Evolutionary conservation across 2,888 invertebrate species (phyloP), one percentile per base, ranked within the genome.

Genomic region (Agonopterix arenella): DNA sequence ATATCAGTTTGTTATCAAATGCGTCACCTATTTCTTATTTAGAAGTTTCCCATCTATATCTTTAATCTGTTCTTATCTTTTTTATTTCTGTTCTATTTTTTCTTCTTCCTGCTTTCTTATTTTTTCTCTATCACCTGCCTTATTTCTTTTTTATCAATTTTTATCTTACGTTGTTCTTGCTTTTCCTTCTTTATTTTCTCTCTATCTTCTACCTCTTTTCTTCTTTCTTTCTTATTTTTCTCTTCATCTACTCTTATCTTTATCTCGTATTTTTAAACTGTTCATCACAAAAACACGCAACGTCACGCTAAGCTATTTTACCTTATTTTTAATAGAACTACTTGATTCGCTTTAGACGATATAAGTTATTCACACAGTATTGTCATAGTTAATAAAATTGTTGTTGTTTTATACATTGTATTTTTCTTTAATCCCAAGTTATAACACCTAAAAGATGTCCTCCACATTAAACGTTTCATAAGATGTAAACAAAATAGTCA

Each of bases 321-420:
- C 11, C 13, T 43, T 43, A 11, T 43, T 11, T n/a, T 13, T 4
- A 36, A 44, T 41, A 49, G 61, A 68, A 69, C 73, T 76, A 73
- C 78, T 76, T 73, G 72, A 79, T 80, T 76, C 76, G 67, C 68
- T 70, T 69, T 76, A 77, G 64, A 60, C 64, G 58, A 66, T 55
- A 53, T 64, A 64, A 62, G 59, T 56, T 65, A 2, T 52, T 59
- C 59, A 64, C 74, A 73, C 70, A 60, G 58, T 61, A 56, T 68
- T 71, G 62, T 67, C 71, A 57, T 57, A 76, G 60, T 70, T 73
- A 69, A 74, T 52, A 64, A 62, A 46, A 49, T 66, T 67, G 59
- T 72, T 77, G 56, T 61, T 59, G 55, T 56, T 52, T 43, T 11
- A n/a, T 13, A 28, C 5, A 28, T 43, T 43, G n/a, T 43, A 13